Conservation (phyloP, 1,140 invertebrate genomes). For the Lutraria rhynchaena region DNA sequence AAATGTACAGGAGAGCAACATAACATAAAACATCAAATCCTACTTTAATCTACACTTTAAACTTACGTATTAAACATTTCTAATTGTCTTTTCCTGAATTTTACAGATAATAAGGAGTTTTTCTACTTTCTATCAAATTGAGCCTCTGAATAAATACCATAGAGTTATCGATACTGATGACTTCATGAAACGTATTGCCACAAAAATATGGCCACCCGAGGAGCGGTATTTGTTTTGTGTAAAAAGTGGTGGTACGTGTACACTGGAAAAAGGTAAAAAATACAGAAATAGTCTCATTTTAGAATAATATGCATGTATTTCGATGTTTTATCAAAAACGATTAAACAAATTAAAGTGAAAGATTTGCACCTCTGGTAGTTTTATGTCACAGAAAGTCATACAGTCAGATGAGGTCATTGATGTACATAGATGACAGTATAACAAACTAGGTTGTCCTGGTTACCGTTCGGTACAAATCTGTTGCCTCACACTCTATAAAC, state of each 20-base stretch:
- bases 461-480: no score
- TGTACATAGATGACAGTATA: no score
- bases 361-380: not conserved
- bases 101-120: conserved; percentile 88
- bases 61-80: not conserved
- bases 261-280: conserved; percentile 76
- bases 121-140: conserved; percentile 93
- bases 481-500: no score
- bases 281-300: not conserved
- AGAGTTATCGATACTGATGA: conserved; percentile 93
- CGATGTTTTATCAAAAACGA: not conserved
- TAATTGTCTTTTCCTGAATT: conserved; percentile 10
- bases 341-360: not conserved
- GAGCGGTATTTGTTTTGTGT: conserved; percentile 84
- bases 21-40: not conserved
- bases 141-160: conserved; percentile 89
- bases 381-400: not conserved
- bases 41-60: not conserved
- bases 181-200: conserved; percentile 93
- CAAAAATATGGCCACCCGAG: conserved; percentile 90
- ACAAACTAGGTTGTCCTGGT: no score
- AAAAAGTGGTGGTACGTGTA: conserved; percentile 60
- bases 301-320: not conserved
- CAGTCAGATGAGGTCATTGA: no score
- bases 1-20: not conserved